Conservation (phyloP, 2,888 invertebrate genomes). For the Lissocephala sabroskyi region DNA sequence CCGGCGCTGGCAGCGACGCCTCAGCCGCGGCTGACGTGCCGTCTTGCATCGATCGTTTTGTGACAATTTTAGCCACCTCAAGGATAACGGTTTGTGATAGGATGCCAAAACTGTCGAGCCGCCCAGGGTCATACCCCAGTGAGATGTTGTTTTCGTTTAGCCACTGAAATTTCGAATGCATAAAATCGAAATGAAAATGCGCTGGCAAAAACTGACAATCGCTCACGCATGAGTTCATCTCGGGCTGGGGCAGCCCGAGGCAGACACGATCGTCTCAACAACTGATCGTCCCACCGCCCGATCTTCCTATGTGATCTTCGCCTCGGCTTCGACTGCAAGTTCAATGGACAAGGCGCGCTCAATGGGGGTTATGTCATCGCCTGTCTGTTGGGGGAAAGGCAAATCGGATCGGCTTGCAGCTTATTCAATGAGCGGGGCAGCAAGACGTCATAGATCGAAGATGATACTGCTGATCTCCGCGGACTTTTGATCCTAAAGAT, state of each 20-base stretch:
- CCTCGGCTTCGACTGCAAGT: constrained; percentile 13
- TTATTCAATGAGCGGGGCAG: no score
- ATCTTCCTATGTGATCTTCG: no score
- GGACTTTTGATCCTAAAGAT: no score
- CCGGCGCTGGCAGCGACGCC: not conserved
- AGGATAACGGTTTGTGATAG: constrained; percentile 41
- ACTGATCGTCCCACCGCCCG: no score
- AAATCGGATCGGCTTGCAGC: no score
- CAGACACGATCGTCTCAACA: no score
- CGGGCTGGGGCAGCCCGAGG: not conserved
- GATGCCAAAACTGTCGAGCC: constrained; percentile 45
- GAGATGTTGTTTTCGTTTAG: not conserved
- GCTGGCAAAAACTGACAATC: no score
- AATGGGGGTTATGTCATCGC: constrained; percentile 36
- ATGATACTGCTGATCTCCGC: no score
- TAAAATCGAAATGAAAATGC: no score
- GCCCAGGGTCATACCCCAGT: constrained; percentile 25
- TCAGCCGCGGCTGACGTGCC: not conserved
- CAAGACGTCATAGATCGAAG: no score
- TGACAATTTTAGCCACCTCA: constrained; percentile 56
- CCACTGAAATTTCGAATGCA: not conserved
- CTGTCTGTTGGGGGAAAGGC: no score
- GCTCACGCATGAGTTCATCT: no score
- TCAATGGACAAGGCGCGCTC: constrained; percentile 33
- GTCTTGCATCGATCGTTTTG: constrained; percentile 21